Evolutionary conservation across 2,113 vertebrate species (phyloP), one percentile per base, ranked within the genome.

Genomic region (Onychostruthus taczanowskii): DNA sequence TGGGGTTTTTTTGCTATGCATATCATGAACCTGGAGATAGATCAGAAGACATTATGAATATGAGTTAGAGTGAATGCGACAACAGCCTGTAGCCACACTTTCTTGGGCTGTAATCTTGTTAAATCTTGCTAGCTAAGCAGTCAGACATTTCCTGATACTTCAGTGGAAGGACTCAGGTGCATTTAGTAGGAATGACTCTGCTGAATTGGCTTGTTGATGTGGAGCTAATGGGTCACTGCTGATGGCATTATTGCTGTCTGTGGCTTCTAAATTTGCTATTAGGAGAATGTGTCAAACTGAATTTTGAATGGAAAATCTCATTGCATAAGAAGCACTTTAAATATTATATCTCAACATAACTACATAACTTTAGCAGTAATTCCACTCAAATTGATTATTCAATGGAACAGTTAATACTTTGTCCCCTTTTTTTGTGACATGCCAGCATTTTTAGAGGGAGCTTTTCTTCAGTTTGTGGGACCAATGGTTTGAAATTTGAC

Each of bases 311-410:
- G n/a, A 73, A 94, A 85, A 87, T 87, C 67, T 83, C 14, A 47
- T 44, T 86, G 61, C 49, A 74, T 79, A 86, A 84, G 88, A 94
- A 94, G 43, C 37, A 59, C 58, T 91, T 89, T 80, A 93, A 91
- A 78, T 33, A 44, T 88, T 77, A 85, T 39, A 68, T 69, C 58
- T 30, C 63, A 84, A 74, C 39, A 20, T 43, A 91, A 86, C 76
- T 91, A 76, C 46, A 17, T 47, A 94, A 87, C 67, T 90, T 93
- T 50, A 78, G 55, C 83, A 63, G 62, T 74, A 82, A 93, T 94
- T 96, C 95, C 67, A 69, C 61, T 85, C 75, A 58, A 93, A 89
- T 93, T 97, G 89, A 94, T 97, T 97, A 96, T 94, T 96, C 63
- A 84, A 19, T 90, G 39, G 77, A 49, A 59, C 49, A 91, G 28